phyloP scores from a whole-genome alignment of 1,140 invertebrate species.

The Zaprionus taronus region DNA sequence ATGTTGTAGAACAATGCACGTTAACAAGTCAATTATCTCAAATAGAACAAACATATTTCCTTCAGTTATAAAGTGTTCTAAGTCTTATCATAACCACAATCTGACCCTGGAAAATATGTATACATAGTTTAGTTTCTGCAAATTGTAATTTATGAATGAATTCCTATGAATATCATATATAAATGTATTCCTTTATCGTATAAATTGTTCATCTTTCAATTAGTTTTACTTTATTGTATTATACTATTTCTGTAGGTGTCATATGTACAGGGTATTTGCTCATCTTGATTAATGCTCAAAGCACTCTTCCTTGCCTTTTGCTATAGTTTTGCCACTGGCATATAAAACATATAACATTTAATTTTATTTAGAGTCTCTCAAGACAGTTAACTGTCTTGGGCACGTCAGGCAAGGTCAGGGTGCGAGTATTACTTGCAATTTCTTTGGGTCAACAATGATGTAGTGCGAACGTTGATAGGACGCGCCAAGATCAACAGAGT shows the following conservation, averaged over 20 bases:
- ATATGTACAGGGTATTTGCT: neutral
- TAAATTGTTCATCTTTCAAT: no score
- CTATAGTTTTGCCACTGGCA: slow-evolving; percentile 62
- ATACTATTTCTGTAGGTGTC: neutral
- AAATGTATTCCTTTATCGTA: no score
- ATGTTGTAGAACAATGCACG: neutral
- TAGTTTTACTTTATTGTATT: neutral
- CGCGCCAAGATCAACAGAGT: slow-evolving; percentile 8
- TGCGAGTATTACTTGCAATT: slow-evolving; percentile 70
- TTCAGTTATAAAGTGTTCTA: neutral
- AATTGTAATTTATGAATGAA: neutral
- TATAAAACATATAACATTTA: slow-evolving; percentile 48
- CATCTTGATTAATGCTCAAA: neutral
- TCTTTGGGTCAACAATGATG: slow-evolving; percentile 29
- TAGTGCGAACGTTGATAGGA: slow-evolving; percentile 12
- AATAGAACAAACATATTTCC: neutral
- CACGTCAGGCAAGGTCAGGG: slow-evolving; percentile 55
- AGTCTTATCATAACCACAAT: neutral
- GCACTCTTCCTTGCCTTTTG: neutral
- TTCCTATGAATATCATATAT: no score
- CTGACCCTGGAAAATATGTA: neutral
- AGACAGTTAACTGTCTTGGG: slow-evolving; percentile 21
- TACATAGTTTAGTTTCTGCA: neutral
- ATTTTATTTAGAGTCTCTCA: slow-evolving; percentile 41
- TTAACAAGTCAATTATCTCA: neutral